phyloP scores from a whole-genome alignment of 2,888 invertebrate genomes.

The Nephrocerus scutellatus region DNA sequence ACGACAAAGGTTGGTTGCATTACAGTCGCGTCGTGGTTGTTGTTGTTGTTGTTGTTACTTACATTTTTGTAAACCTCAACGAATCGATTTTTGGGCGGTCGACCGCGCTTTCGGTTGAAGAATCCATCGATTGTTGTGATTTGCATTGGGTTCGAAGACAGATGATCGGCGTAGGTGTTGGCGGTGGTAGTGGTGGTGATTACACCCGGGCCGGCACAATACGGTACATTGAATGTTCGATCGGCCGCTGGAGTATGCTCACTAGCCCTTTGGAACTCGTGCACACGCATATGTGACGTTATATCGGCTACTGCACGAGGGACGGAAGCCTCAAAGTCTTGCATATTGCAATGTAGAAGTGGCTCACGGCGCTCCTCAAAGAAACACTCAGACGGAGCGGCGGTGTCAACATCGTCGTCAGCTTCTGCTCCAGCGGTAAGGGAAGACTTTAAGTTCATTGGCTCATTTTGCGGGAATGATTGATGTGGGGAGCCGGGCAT shows the following conservation, averaged over 20 bases:
- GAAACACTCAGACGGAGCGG: too few relatives aligned
- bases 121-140: slow-evolving; percentile 77
- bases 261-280: too few relatives aligned
- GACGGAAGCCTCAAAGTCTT: slow-evolving; percentile 27
- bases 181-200: too few relatives aligned
- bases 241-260: too few relatives aligned
- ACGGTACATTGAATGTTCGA: too few relatives aligned
- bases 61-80: slow-evolving; percentile 88
- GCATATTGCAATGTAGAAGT: slow-evolving; percentile 28
- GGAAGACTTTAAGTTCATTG: slow-evolving; percentile 6
- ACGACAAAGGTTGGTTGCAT: background rate
- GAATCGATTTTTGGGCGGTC: slow-evolving; percentile 94
- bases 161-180: too few relatives aligned
- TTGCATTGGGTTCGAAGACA: slow-evolving; percentile 37
- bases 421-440: background rate
- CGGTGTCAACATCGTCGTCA: background rate
- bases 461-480: background rate
- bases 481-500: background rate
- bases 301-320: slow-evolving; percentile 24
- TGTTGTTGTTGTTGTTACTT: slow-evolving; percentile 43
- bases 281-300: slow-evolving; percentile 26
- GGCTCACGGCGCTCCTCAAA: slow-evolving; percentile 14
- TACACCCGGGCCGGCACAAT: too few relatives aligned
- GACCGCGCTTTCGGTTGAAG: slow-evolving; percentile 85
- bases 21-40: background rate